Evolutionary conservation across 2,797 vertebrate species (phyloP).

Genomic region (Micrastur ruficollis): DNA sequence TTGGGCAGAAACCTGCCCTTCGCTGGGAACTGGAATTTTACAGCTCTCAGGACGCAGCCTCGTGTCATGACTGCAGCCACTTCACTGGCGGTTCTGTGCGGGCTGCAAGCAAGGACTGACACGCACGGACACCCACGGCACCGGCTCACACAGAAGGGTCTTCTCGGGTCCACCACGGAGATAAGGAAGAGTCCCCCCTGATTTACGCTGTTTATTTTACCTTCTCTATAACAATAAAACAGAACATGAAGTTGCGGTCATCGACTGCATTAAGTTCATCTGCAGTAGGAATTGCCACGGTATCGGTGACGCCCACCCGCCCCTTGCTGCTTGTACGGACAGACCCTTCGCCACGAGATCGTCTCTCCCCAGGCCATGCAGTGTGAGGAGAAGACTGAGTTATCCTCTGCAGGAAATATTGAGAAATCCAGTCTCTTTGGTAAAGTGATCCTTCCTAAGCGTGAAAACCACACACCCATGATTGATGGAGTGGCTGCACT

Average conservation of each 20-base stretch:
- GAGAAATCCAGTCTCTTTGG: slow-evolving; percentile 27
- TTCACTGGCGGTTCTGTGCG: accelerated
- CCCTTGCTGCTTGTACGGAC: background rate
- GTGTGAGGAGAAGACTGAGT: background rate
- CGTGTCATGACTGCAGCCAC: background rate
- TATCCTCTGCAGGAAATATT: background rate
- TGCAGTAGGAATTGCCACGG: accelerated
- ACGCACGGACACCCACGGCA: accelerated
- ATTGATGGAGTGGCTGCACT: background rate
- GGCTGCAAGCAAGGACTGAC: background rate
- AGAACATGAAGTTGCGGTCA: accelerated
- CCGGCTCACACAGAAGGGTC: background rate
- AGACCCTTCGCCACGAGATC: background rate
- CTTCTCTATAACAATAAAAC: background rate
- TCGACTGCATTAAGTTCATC: background rate
- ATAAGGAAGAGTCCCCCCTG: background rate
- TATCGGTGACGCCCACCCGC: background rate
- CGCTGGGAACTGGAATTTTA: background rate
- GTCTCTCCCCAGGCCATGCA: background rate
- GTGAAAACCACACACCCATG: background rate
- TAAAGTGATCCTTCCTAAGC: background rate
- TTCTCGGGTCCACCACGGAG: background rate
- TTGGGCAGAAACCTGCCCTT: background rate
- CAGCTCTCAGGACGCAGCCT: background rate
- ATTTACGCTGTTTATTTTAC: background rate